These are phyloP conservation scores for Apistogramma diplotaenia DNA, from an alignment of 2,113 vertebrate genomes.

Conservation along the genomic window DNA sequence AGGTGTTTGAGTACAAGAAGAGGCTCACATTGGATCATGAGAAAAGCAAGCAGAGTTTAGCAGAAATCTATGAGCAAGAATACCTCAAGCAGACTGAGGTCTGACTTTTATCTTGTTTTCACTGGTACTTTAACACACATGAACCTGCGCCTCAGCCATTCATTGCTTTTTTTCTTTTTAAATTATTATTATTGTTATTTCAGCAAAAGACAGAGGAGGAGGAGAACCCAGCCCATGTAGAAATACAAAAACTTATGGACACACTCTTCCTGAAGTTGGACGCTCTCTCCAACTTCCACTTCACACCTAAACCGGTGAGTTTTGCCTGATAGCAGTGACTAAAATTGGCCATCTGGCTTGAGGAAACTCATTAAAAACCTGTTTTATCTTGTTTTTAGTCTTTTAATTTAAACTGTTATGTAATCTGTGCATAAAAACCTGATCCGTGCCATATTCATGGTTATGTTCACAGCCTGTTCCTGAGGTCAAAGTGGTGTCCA, in stretches of 20 bases:
- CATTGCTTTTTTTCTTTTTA: too few species aligned
- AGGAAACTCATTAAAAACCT: not conserved
- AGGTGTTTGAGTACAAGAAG: conserved; percentile 93
- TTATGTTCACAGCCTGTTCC: conserved; percentile 81
- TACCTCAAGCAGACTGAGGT: conserved; percentile 93
- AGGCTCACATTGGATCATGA: conserved; percentile 91
- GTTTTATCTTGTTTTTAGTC: not conserved
- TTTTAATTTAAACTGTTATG: not conserved
- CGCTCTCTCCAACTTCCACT: conserved; percentile 95
- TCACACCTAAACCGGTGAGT: conserved; percentile 94
- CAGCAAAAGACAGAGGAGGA: conserved; percentile 87
- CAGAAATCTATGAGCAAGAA: conserved; percentile 95
- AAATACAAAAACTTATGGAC: conserved; percentile 94
- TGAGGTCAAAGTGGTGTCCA: conserved; percentile 94
- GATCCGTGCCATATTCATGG: not conserved
- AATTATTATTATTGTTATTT: not conserved
- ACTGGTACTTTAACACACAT: not conserved
- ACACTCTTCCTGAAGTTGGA: conserved; percentile 92
- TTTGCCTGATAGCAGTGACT: not conserved
- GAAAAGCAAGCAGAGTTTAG: conserved; percentile 95
- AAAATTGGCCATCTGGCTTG: not conserved
- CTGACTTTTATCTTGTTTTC: conserved; percentile 1
- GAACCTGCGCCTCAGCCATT: not conserved
- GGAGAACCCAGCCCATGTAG: conserved; percentile 89
- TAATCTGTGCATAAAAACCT: not conserved